phyloP scores from a whole-genome alignment of 2,797 vertebrate species.

The Notolepis coatsorum region DNA sequence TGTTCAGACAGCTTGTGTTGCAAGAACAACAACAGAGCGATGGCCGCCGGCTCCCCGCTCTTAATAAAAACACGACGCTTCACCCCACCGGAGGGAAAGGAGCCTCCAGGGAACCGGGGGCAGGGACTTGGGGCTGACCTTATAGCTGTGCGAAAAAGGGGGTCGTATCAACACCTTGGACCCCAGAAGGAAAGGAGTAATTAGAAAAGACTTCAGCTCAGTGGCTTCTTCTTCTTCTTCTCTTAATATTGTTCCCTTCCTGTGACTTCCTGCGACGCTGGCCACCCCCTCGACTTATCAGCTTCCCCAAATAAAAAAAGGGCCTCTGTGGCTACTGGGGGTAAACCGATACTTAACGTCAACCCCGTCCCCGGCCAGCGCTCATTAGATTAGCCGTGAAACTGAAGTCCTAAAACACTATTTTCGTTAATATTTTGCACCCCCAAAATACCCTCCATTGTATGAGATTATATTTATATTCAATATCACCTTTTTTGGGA shows the following conservation, averaged over 20 bases:
- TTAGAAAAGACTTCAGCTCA: constrained; percentile 51
- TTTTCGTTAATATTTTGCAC: constrained; percentile 63
- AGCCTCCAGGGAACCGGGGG: constrained; percentile 40
- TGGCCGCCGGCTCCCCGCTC: constrained; percentile 42
- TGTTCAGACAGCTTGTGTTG: constrained; percentile 64
- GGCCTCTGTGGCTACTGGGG: constrained; percentile 32
- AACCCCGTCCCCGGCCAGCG: constrained; percentile 6
- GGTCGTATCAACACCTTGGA: constrained; percentile 60
- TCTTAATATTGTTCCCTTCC: constrained; percentile 52
- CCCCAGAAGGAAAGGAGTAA: constrained; percentile 37
- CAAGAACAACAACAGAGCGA: constrained; percentile 72
- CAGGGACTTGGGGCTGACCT: constrained; percentile 39
- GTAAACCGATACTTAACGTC: constrained; percentile 58
- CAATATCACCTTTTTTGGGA: constrained; percentile 48
- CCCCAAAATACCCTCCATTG: constrained; percentile 35
- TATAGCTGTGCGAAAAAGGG: constrained; percentile 36
- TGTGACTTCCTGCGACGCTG: constrained; percentile 47
- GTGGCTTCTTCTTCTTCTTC: constrained; percentile 53
- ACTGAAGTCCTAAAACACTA: constrained; percentile 50
- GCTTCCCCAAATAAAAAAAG: constrained; percentile 52
- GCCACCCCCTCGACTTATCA: constrained; percentile 53
- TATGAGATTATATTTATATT: constrained; percentile 56
- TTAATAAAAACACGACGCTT: constrained; percentile 53
- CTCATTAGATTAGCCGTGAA: constrained; percentile 68
- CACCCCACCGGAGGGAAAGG: constrained; percentile 30